phyloP scores from a whole-genome alignment of 2,797 vertebrate species.

The Galagoides demidoff region DNA sequence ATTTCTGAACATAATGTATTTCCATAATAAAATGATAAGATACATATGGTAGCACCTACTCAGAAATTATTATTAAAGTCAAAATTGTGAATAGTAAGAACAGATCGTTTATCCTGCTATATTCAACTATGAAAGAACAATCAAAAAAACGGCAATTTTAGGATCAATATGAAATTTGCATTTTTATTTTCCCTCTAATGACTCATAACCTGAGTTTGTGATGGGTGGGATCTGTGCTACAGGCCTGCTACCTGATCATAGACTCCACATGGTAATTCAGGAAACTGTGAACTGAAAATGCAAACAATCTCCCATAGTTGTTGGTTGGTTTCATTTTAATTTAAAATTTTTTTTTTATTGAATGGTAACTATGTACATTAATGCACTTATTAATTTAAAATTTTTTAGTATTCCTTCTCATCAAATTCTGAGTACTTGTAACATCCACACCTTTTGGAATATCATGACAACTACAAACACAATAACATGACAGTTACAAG shows the following conservation, averaged over 20 bases:
- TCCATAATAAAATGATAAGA: conserved; percentile 60
- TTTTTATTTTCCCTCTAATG: conserved; percentile 42
- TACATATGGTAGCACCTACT: conserved; percentile 35
- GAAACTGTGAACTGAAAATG: conserved; percentile 18
- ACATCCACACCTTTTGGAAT: neutral
- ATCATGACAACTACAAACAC: neutral
- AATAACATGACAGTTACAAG: neutral
- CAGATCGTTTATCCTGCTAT: conserved; percentile 60
- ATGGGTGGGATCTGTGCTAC: conserved; percentile 48
- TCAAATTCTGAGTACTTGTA: neutral
- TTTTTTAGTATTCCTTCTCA: neutral
- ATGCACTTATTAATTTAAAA: conserved; percentile 11
- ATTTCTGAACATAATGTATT: conserved; percentile 37
- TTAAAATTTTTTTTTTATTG: neutral
- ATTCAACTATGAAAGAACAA: conserved; percentile 67
- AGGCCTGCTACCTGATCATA: conserved; percentile 45
- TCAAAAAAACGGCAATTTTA: conserved; percentile 71
- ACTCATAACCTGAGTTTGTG: conserved; percentile 28
- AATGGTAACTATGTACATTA: too few relatives aligned
- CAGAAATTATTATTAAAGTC: conserved; percentile 72
- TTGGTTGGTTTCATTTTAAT: conserved; percentile 45
- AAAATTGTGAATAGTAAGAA: conserved; percentile 70
- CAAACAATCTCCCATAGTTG: neutral
- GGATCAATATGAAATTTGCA: conserved; percentile 72
- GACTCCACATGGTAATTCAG: conserved; percentile 60